Evolutionary conservation across 2,113 vertebrate species (phyloP), one percentile per base, ranked within the genome.

Genomic region (Excalfactoria chinensis): DNA sequence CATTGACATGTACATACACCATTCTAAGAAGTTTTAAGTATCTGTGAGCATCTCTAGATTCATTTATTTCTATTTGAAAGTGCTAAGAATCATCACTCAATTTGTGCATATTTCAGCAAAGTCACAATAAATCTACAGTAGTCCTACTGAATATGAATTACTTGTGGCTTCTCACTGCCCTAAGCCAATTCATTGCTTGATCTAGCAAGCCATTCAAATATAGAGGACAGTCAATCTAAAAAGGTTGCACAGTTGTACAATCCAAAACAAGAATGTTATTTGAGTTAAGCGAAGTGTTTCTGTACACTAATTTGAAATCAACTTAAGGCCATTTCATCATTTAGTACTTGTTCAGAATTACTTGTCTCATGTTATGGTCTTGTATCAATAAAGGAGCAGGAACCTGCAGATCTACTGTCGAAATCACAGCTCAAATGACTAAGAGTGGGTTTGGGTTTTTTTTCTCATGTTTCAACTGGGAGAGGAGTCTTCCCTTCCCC

Each of bases 271-370:
- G 73, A 81, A 22, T 1, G 22, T 6, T 25, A 35, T 69, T 86
- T 62, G 12, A 93, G 19, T 41, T 49, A 37, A 85, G 51, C 3
- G 30, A 30, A 30, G 26, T 5, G 53, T 19, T 44, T 62, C 37
- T 3, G 4, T 23, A 40, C 74, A 9, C 9, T 60, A 40, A 5
- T 40, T 62, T 21, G 26, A 35, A 76, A 44, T 25, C 0, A 0
- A 8, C 34, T 68, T 41, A 32, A 66, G 53, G 32, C 3, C 3
- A 32, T 75, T 75, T 68, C 22, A 69, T 43, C 0, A 58, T 64
- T 64, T 68, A 21, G 26, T 35, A 16, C 21, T 69, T 83, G 46
- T 32, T 70, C 14, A 64, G 56, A 56, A 63, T 48, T 73, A 66
- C n/a, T 32, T 60, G 9, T 44, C 20, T 89, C 60, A 9, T 56